Evolutionary conservation across 2,888 invertebrate species (phyloP), one percentile per base, ranked within the genome.

Genomic region (Notocelia uddmanniana): DNA sequence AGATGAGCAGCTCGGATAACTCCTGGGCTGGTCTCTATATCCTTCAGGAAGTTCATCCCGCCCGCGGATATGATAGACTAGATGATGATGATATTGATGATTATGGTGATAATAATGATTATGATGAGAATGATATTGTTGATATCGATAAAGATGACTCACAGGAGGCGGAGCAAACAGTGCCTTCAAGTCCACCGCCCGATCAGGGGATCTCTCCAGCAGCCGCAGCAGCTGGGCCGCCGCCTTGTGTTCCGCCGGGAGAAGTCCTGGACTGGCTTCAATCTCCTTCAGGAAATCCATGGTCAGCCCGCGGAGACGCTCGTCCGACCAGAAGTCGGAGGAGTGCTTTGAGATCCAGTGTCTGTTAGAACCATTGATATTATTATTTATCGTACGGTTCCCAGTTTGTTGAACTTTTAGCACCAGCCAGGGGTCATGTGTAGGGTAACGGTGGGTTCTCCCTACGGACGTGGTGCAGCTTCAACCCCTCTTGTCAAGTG

Each of bases 321-420:
- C 95, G 83, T 98, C 96, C 15, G 95, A 95, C 92, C 97, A 97
- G 88, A 98, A 98, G 87, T 98, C 98, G 89, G 97, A 97, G 0
- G 97, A 96, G 85, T 98, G 98, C 88, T 98, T 98, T 0, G 97
- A 97, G 41, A 97, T 96, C 98, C 98, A 98, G 85, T 98, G 98
- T 74, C 98, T 95, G 76, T 31, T 8, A 6, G 45, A 45, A 45
- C n/a, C n/a, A n/a, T n/a, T 15, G 13, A 26, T 2, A 26, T 26
- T 3, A 31, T n/a, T n/a, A n/a, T n/a, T n/a, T n/a, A n/a, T n/a
- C n/a, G n/a, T n/a, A n/a, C n/a, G n/a, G n/a, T n/a, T n/a, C n/a
- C n/a, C n/a, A n/a, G n/a, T n/a, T n/a, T n/a, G n/a, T n/a, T n/a
- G n/a, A n/a, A n/a, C n/a, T n/a, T n/a, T n/a, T n/a, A n/a, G n/a